Evolutionary conservation across 2,797 vertebrate species (phyloP).

Genomic region (Hemibagrus guttatus): DNA sequence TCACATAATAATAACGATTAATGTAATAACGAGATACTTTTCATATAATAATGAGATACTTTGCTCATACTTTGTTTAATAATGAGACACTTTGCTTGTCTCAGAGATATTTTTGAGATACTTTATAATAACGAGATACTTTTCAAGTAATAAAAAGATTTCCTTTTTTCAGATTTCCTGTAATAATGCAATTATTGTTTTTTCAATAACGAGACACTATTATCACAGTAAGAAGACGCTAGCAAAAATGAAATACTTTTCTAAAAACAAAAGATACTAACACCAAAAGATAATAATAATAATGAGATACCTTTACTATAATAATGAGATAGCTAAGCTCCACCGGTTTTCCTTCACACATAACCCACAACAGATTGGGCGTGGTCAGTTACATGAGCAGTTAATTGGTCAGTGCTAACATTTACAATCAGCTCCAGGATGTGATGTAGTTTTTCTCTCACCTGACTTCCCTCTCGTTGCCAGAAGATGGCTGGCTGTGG

Average conservation of each 20-base stretch:
- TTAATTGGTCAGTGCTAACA: background rate
- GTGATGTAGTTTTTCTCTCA: slow-evolving; percentile 64
- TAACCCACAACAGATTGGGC: background rate
- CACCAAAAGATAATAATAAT: background rate
- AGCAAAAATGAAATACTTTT: background rate
- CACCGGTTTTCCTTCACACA: background rate
- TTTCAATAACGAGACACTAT: no score
- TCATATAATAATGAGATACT: no score
- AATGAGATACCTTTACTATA: background rate
- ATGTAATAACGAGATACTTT: no score
- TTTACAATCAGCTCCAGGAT: background rate
- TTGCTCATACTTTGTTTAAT: no score
- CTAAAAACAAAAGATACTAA: background rate
- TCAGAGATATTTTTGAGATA: background rate
- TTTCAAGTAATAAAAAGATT: no score
- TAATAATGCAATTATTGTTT: no score
- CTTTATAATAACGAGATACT: no score
- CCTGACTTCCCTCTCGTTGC: slow-evolving; percentile 98
- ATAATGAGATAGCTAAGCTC: background rate
- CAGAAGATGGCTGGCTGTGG: slow-evolving; percentile 99
- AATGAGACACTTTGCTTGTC: no score
- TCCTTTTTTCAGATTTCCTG: background rate
- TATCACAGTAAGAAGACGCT: background rate
- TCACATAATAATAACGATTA: background rate
- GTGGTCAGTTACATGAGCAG: background rate